phyloP scores from a whole-genome alignment of 2,888 invertebrate genomes.

The Reticulitermes lucifugus region DNA sequence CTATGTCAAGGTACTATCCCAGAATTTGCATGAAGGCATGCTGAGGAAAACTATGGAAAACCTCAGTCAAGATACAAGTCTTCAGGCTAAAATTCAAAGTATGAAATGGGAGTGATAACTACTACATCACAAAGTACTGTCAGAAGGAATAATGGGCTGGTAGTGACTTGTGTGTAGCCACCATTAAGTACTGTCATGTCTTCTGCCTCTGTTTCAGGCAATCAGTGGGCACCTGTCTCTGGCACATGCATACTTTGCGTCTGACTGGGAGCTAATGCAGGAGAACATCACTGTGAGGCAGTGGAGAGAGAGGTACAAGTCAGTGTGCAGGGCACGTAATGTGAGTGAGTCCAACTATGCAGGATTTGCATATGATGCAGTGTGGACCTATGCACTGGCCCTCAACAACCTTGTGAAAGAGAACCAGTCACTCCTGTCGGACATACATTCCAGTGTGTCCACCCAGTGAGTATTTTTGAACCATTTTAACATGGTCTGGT shows the following conservation, averaged over 20 bases:
- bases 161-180: too few species aligned
- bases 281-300: slow-evolving; percentile 73
- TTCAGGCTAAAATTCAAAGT: too few species aligned
- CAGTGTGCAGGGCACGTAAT: slow-evolving; percentile 55
- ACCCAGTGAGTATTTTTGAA: slow-evolving; percentile 63
- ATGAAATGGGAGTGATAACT: too few species aligned
- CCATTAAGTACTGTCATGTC: too few species aligned
- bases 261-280: slow-evolving; percentile 71
- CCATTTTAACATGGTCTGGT: neutral
- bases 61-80: too few species aligned
- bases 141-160: too few species aligned
- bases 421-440: slow-evolving; percentile 69
- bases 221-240: slow-evolving; percentile 80
- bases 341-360: slow-evolving; percentile 72
- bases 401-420: slow-evolving; percentile 73
- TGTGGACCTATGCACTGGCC: slow-evolving; percentile 83
- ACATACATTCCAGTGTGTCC: slow-evolving; percentile 68
- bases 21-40: too few species aligned
- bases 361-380: slow-evolving; percentile 84
- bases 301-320: slow-evolving; percentile 69
- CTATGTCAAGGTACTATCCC: too few species aligned
- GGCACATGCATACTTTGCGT: slow-evolving; percentile 75
- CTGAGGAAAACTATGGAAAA: too few species aligned
- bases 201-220: slow-evolving; percentile 64
- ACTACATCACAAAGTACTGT: too few species aligned